Evolutionary conservation across 2,113 vertebrate species (phyloP).

Genomic region (Cranoglanis bouderius): DNA sequence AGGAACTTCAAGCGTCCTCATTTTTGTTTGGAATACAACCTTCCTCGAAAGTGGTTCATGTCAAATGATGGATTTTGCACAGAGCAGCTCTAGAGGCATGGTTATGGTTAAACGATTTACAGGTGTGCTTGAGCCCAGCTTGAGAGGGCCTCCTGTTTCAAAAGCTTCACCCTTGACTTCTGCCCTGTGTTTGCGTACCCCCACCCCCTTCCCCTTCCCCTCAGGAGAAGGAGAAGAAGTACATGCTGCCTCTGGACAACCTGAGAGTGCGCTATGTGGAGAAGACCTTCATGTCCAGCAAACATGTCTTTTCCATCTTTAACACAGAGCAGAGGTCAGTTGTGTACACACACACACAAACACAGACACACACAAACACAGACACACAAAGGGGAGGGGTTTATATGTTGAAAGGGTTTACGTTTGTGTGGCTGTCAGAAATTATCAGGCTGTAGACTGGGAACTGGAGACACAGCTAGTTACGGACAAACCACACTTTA

Average conservation of each 20-base stretch:
- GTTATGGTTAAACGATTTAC: neutral
- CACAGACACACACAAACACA: neutral
- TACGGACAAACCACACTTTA: constrained; percentile 43
- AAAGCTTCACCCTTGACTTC: constrained; percentile 14
- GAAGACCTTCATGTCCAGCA: constrained; percentile 87
- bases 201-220: constrained; percentile 31
- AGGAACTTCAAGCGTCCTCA: neutral
- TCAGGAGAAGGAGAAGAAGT: constrained; percentile 94
- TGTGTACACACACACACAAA: neutral
- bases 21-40: neutral
- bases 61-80: neutral
- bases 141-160: neutral
- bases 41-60: neutral
- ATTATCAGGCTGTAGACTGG: constrained; percentile 20
- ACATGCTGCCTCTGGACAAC: constrained; percentile 90
- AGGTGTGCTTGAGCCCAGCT: neutral
- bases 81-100: neutral
- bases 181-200: constrained; percentile 43
- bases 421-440: constrained; percentile 40
- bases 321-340: constrained; percentile 84
- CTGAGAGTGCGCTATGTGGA: constrained; percentile 83
- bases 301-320: constrained; percentile 81
- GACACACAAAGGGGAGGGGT: neutral
- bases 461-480: constrained; percentile 47
- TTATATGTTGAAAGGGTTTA: neutral